These are phyloP conservation scores for Ptychadena robeensis DNA, from an alignment of 2,797 vertebrate genomes.

Conservation along the genomic window DNA sequence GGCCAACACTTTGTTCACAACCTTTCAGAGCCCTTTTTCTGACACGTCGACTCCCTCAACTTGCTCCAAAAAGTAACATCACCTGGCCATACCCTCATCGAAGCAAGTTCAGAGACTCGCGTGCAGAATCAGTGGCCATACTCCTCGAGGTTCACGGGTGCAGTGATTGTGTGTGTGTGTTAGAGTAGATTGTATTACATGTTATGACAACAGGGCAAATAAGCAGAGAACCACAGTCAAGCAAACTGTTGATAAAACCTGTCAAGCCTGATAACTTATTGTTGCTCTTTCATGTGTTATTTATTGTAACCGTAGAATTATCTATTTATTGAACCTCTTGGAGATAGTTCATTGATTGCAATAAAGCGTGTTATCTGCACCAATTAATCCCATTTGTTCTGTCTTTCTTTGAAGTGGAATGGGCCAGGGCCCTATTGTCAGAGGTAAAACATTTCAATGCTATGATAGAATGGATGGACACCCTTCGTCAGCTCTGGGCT, in stretches of 20 bases:
- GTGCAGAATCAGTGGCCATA: conserved; percentile 81
- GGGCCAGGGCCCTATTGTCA: too few relatives aligned
- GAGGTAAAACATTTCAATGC: too few relatives aligned
- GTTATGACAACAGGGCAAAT: conserved; percentile 76
- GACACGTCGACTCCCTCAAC: conserved; percentile 76
- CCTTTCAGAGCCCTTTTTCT: conserved; percentile 80
- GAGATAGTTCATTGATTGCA: conserved; percentile 88
- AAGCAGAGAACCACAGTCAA: conserved; percentile 78
- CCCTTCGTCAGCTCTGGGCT: too few relatives aligned
- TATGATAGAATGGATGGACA: too few relatives aligned
- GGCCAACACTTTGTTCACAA: conserved; percentile 87
- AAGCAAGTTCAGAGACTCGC: conserved; percentile 78
- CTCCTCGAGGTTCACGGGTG: conserved; percentile 87
- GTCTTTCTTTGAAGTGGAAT: too few relatives aligned
- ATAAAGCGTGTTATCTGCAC: conserved; percentile 99
- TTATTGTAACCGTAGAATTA: conserved; percentile 75
- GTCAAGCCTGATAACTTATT: conserved; percentile 78
- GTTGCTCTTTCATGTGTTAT: conserved; percentile 83
- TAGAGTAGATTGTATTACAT: conserved; percentile 83
- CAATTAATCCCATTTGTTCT: conserved; percentile 65
- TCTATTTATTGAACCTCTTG: conserved; percentile 86
- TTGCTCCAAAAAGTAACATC: conserved; percentile 80
- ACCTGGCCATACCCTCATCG: conserved; percentile 84
- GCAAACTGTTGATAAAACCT: conserved; percentile 77
- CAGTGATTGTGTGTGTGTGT: conserved; percentile 80